Conservation (phyloP, 2,888 invertebrate species). For the Tetrapedia diversipes region DNA sequence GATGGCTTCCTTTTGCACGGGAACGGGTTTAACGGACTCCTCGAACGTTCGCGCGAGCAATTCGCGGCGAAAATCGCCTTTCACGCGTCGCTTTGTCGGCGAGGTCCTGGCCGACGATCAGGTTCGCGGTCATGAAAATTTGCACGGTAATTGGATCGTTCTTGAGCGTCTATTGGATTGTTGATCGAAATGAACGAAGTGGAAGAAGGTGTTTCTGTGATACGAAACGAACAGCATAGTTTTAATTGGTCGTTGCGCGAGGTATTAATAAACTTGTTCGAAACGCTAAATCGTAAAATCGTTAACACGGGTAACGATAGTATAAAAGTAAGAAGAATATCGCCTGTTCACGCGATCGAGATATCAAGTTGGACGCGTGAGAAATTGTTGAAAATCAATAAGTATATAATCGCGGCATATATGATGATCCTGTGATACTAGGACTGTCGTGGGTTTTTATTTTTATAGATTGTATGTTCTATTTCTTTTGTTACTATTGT, state of each 20-base stretch:
- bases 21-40: slow-evolving; percentile 40
- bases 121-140: neutral
- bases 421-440: too few species aligned
- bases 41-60: neutral
- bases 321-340: too few species aligned
- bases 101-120: neutral
- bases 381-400: too few species aligned
- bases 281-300: too few species aligned
- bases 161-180: neutral
- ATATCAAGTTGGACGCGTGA: too few species aligned
- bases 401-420: too few species aligned
- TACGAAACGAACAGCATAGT: neutral
- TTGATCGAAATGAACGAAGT: neutral
- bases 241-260: neutral
- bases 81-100: slow-evolving; percentile 2
- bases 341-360: neutral
- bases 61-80: slow-evolving; percentile 29
- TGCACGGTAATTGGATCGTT: neutral
- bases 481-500: too few species aligned
- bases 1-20: slow-evolving; percentile 44
- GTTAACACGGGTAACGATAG: too few species aligned
- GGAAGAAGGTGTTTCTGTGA: neutral
- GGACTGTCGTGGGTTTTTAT: too few species aligned
- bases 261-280: too few species aligned
- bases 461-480: too few species aligned